These are phyloP conservation scores for Zosterops lateralis DNA, from an alignment of 2,113 vertebrate genomes.

Conservation along the genomic window DNA sequence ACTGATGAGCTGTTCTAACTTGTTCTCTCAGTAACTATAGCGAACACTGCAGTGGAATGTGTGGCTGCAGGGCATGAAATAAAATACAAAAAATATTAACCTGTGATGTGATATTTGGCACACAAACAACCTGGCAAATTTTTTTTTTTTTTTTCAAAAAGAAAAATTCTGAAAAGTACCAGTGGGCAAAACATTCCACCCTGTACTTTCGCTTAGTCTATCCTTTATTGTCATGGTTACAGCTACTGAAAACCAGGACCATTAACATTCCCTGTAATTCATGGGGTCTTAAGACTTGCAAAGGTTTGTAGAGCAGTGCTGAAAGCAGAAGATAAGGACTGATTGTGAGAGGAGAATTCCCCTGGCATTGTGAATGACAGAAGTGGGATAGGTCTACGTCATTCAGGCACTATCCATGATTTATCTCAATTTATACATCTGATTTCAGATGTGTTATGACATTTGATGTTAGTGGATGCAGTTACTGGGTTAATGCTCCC, in stretches of 20 bases:
- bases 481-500: background rate
- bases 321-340: background rate
- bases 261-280: background rate
- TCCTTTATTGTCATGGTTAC: background rate
- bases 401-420: background rate
- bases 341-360: background rate
- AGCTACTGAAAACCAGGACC: background rate
- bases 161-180: background rate
- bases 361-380: background rate
- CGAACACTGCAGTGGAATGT: conserved; percentile 50
- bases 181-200: background rate
- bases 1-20: conserved; percentile 61
- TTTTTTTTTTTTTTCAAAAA: background rate
- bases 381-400: background rate
- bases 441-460: background rate
- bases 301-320: background rate
- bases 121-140: background rate
- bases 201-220: background rate
- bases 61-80: conserved; percentile 49
- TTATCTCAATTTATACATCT: background rate
- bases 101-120: background rate
- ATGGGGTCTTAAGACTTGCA: background rate
- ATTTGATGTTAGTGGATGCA: background rate
- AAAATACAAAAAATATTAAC: conserved; percentile 20
- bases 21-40: conserved; percentile 58